Conservation (phyloP, 2,113 vertebrate genomes). For the Pyxicephalus adspersus region DNA sequence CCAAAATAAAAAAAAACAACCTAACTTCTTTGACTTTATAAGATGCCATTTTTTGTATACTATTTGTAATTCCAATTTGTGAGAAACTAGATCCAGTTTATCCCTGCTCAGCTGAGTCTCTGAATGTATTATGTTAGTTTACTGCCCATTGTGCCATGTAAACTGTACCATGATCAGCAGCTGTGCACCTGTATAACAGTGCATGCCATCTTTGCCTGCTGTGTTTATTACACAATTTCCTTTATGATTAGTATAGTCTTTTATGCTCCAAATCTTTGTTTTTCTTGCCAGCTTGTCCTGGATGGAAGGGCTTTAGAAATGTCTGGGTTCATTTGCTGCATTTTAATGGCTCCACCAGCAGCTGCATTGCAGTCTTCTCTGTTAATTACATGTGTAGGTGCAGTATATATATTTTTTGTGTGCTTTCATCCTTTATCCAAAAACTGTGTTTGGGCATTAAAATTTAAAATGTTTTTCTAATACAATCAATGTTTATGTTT, state of each 20-base stretch:
- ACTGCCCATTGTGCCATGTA: conserved; percentile 29
- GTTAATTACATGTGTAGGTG: not conserved
- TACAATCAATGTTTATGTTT: no score
- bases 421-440: no score
- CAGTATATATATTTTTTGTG: no score
- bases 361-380: conserved; percentile 42
- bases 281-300: conserved; percentile 2
- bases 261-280: conserved; percentile 22
- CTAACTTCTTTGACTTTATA: no score
- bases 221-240: conserved; percentile 19
- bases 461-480: no score
- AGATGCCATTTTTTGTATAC: no score
- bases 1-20: no score
- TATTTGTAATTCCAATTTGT: not conserved
- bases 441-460: no score
- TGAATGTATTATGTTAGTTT: conserved; percentile 7
- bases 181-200: conserved; percentile 23
- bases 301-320: not conserved
- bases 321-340: conserved; percentile 27
- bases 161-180: not conserved
- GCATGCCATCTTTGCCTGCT: conserved; percentile 31
- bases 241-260: conserved; percentile 16
- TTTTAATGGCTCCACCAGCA: conserved; percentile 38
- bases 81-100: conserved; percentile 2
- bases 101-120: conserved; percentile 2